phyloP scores from a whole-genome alignment of 1,140 invertebrate genomes.

The Meteorus sp. region DNA sequence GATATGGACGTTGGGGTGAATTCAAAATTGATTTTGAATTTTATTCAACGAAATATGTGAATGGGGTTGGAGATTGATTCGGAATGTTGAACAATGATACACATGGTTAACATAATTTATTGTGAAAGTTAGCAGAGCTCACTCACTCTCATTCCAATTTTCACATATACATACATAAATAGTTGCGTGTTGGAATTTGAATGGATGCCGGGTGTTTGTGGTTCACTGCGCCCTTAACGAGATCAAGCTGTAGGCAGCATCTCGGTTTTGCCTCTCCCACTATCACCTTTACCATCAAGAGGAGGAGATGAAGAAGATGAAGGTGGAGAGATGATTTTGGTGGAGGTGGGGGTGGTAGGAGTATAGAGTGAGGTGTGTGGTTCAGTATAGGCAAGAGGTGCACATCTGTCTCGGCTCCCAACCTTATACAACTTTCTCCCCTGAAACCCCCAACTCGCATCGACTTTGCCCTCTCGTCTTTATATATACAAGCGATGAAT shows the following conservation, averaged over 20 bases:
- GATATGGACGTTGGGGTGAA: too few species aligned
- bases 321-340: neutral
- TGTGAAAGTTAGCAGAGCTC: conserved; percentile 9
- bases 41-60: too few species aligned
- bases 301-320: conserved; percentile 1
- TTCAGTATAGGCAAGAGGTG: conserved; percentile 19
- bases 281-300: neutral
- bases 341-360: neutral
- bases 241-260: conserved; percentile 46
- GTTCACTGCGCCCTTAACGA: conserved; percentile 57
- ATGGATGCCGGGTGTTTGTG: conserved; percentile 54
- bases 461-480: too few species aligned
- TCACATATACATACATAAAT: too few species aligned
- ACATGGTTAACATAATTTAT: too few species aligned
- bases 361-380: conserved; percentile 5
- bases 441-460: too few species aligned
- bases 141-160: too few species aligned
- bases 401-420: conserved; percentile 55
- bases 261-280: neutral
- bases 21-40: too few species aligned
- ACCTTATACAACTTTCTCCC: conserved; percentile 30
- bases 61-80: too few species aligned
- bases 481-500: too few species aligned
- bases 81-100: too few species aligned
- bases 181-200: conserved; percentile 52